Evolutionary conservation across 2,888 invertebrate genomes (phyloP).

Genomic region (Archips xylosteana): DNA sequence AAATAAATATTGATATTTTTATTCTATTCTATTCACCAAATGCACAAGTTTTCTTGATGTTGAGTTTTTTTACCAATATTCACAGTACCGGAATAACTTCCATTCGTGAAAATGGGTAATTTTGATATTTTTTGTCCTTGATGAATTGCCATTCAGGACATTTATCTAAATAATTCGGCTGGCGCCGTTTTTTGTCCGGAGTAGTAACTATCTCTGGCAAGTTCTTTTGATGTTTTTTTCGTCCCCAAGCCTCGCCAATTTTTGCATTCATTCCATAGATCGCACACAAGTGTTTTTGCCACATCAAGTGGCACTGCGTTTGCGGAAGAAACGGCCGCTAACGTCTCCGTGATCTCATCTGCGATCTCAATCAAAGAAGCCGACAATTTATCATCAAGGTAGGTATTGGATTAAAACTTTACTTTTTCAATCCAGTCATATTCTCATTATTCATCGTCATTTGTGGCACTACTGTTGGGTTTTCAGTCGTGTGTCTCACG

Average conservation of each 20-base stretch:
- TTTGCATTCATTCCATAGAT: conserved; percentile 13
- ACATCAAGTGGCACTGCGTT: not conserved
- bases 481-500: not conserved
- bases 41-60: not conserved
- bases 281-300: not conserved
- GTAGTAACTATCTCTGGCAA: not conserved
- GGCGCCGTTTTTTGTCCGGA: conserved; percentile 11
- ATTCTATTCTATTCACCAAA: no score
- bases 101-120: conserved; percentile 2
- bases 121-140: conserved; percentile 12
- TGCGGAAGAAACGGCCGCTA: not conserved
- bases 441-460: not conserved
- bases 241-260: conserved; percentile 7
- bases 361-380: not conserved
- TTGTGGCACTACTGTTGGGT: not conserved
- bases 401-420: no score
- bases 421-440: not conserved
- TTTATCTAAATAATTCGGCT: conserved; percentile 11
- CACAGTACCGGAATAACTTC: not conserved
- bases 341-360: not conserved
- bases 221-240: not conserved
- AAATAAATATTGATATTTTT: no score
- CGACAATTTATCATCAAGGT: not conserved
- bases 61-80: not conserved
- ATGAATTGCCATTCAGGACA: conserved; percentile 21